These are phyloP conservation scores for Bos indicus DNA, from an alignment of 2,113 vertebrate genomes.

Conservation along the genomic window DNA sequence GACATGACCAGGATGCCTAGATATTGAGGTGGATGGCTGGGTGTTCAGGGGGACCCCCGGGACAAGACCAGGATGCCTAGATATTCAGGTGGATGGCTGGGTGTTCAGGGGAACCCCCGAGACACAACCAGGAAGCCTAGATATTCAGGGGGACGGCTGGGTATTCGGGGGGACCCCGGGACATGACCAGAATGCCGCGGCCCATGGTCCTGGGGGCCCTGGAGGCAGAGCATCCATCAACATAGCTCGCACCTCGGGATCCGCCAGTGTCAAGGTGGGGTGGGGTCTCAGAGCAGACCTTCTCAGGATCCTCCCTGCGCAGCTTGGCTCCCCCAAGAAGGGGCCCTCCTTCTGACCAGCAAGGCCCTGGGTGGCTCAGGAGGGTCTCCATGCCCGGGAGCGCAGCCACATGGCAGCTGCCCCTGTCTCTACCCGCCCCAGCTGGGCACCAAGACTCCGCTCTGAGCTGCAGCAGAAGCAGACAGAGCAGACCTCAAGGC, in stretches of 20 bases:
- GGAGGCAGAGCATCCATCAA: fast-evolving
- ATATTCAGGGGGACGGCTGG: fast-evolving
- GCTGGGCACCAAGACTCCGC: background rate
- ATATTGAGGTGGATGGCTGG: too few species aligned
- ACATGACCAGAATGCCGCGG: fast-evolving
- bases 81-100: too few species aligned
- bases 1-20: too few species aligned
- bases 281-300: background rate
- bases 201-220: background rate
- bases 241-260: fast-evolving
- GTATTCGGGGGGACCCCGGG: fast-evolving
- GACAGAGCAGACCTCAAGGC: too few species aligned
- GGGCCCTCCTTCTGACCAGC: background rate
- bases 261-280: background rate
- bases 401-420: background rate
- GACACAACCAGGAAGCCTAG: too few species aligned
- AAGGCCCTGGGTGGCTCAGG: background rate
- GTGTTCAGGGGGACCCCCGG: too few species aligned
- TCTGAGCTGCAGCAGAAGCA: background rate
- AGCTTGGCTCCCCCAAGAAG: too few species aligned
- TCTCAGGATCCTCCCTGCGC: background rate
- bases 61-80: too few species aligned
- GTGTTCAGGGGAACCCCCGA: too few species aligned
- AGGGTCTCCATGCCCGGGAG: background rate
- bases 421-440: background rate